Evolutionary conservation across 2,797 vertebrate genomes (phyloP).

Genomic region (Gymnoscopelus braueri): DNA sequence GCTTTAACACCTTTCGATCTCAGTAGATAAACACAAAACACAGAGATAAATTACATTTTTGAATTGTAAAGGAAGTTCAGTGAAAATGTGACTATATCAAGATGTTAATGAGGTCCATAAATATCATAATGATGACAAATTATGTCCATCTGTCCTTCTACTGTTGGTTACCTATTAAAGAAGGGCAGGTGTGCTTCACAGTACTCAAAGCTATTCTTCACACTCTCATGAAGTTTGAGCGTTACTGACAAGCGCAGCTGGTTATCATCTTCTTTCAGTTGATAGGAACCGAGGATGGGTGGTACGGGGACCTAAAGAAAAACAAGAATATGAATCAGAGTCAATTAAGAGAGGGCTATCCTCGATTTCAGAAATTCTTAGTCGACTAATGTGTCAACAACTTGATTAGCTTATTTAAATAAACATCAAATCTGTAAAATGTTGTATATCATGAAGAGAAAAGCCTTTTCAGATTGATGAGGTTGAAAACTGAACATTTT

Average conservation of each 20-base stretch:
- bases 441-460: too few species aligned
- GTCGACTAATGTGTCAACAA: too few species aligned
- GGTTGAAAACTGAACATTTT: too few species aligned
- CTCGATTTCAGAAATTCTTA: too few species aligned
- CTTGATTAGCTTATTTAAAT: too few species aligned
- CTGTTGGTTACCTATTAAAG: slow-evolving; percentile 89
- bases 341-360: not conserved
- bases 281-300: slow-evolving; percentile 92
- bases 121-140: not conserved
- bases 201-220: slow-evolving; percentile 94
- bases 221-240: slow-evolving; percentile 95
- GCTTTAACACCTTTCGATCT: too few species aligned
- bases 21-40: too few species aligned
- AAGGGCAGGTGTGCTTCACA: slow-evolving; percentile 93
- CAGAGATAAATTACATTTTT: too few species aligned
- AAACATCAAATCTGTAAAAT: too few species aligned
- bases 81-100: not conserved
- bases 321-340: not conserved
- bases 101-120: not conserved
- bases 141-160: not conserved
- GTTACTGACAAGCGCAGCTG: slow-evolving; percentile 85
- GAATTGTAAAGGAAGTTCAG: too few species aligned
- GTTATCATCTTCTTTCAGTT: slow-evolving; percentile 83
- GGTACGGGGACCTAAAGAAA: slow-evolving; percentile 89
- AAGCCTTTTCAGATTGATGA: too few species aligned